Evolutionary conservation across 2,113 vertebrate species (phyloP).

Genomic region (Chiloscyllium plagiosum): DNA sequence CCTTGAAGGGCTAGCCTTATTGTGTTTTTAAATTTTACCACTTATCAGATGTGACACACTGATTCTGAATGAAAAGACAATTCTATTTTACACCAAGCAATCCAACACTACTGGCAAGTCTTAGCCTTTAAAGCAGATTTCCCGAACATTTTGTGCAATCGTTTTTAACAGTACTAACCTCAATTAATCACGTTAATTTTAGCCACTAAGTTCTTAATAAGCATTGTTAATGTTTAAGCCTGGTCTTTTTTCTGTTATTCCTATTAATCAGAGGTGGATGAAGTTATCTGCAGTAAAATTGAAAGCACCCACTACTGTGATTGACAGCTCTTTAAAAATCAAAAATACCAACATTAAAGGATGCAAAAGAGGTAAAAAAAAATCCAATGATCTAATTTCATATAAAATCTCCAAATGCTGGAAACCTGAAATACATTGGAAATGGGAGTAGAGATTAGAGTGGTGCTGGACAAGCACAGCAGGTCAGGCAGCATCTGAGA

Average conservation of each 20-base stretch:
- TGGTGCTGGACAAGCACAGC: no score
- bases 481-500: no score
- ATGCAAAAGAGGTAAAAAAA: not conserved
- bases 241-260: slow-evolving; percentile 8
- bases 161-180: not conserved
- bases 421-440: not conserved
- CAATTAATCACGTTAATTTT: not conserved
- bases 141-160: not conserved
- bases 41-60: not conserved
- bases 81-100: not conserved
- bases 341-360: not conserved
- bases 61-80: not conserved
- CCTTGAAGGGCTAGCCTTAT: not conserved
- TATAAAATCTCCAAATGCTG: not conserved
- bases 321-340: not conserved
- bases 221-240: not conserved
- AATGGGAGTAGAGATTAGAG: not conserved
- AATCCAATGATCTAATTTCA: not conserved
- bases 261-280: not conserved
- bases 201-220: not conserved
- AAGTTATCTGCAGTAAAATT: not conserved
- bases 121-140: not conserved
- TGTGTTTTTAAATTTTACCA: not conserved
- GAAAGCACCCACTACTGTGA: not conserved
- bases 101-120: not conserved